These are phyloP conservation scores for Tinea trinotella DNA, from an alignment of 2,888 invertebrate genomes.

Conservation along the genomic window DNA sequence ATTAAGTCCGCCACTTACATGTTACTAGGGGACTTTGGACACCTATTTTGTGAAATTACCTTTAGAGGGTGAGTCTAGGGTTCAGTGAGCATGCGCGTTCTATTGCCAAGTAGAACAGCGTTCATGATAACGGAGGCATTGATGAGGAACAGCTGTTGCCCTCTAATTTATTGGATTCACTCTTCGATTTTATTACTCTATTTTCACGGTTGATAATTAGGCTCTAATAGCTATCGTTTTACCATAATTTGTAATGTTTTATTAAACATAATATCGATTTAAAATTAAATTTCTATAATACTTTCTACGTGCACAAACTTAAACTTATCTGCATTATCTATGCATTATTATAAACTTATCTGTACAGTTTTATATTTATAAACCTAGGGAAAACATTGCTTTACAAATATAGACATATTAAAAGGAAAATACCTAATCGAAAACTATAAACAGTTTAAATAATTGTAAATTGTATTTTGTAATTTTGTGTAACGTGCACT, in stretches of 20 bases:
- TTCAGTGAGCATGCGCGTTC: slow-evolving; percentile 49
- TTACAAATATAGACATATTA: too few species aligned
- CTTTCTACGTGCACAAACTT: too few species aligned
- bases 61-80: background rate
- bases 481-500: too few species aligned
- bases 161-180: background rate
- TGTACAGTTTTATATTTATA: too few species aligned
- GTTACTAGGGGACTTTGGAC: slow-evolving; percentile 36
- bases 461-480: too few species aligned
- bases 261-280: too few species aligned
- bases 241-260: background rate
- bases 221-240: background rate
- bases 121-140: slow-evolving; percentile 18
- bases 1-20: slow-evolving; percentile 39
- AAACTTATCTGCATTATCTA: too few species aligned
- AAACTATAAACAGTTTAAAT: too few species aligned
- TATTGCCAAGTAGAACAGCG: slow-evolving; percentile 49
- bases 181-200: slow-evolving; percentile 5
- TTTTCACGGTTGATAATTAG: background rate
- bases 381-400: too few species aligned
- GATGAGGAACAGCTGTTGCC: slow-evolving; percentile 11
- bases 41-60: slow-evolving; percentile 3
- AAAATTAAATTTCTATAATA: too few species aligned
- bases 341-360: too few species aligned
- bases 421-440: too few species aligned